These are phyloP conservation scores for Oncopodura yosiiana DNA, from an alignment of 1,140 invertebrate species.

Conservation along the genomic window DNA sequence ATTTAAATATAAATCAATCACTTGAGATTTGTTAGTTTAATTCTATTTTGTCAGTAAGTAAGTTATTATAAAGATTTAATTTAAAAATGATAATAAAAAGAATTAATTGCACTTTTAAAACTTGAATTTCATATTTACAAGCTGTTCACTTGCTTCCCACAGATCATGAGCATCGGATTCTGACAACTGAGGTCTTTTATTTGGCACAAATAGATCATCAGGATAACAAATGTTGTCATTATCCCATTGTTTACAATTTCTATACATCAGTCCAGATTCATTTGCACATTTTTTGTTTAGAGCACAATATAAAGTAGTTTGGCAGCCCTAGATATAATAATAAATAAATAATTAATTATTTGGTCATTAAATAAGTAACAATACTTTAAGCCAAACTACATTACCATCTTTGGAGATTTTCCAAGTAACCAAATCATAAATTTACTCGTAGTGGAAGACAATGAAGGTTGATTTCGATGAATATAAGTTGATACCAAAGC, in stretches of 20 bases:
- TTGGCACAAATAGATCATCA: conserved; percentile 14
- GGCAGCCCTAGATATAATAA: conserved; percentile 52
- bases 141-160: neutral
- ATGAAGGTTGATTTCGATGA: conserved; percentile 51
- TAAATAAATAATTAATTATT: conserved; percentile 2
- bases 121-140: too few relatives aligned
- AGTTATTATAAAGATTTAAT: too few relatives aligned
- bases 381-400: neutral
- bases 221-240: conserved; percentile 34
- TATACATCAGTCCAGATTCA: conserved; percentile 55
- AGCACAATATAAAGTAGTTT: conserved; percentile 64
- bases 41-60: too few relatives aligned
- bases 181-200: neutral
- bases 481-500: conserved; percentile 68
- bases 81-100: too few relatives aligned
- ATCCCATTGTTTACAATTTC: conserved; percentile 57
- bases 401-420: neutral
- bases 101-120: too few relatives aligned
- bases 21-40: too few relatives aligned
- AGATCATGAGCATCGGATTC: neutral
- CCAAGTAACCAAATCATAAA: too few relatives aligned
- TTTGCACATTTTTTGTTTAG: conserved; percentile 53
- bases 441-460: conserved; percentile 1
- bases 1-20: too few relatives aligned
- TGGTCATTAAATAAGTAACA: conserved; percentile 11